Evolutionary conservation across 1,140 invertebrate genomes (phyloP).

Genomic region (Sitophilus oryzae): DNA sequence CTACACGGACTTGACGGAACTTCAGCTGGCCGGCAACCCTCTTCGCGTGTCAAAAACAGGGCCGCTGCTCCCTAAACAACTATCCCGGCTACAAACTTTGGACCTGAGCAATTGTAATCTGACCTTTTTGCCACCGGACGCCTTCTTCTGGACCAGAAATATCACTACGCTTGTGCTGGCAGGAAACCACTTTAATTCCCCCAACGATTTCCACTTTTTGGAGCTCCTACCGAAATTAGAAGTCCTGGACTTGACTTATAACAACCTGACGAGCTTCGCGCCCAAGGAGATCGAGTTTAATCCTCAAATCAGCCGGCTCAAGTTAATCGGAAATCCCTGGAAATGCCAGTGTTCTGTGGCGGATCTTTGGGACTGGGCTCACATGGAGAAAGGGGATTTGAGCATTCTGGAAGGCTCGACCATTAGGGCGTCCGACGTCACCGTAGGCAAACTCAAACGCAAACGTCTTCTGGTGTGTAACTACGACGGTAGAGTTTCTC

Average conservation of each 20-base stretch:
- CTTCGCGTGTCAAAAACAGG: constrained; percentile 52
- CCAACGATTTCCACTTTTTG: constrained; percentile 50
- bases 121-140: constrained; percentile 52
- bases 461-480: constrained; percentile 60
- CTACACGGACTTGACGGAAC: constrained; percentile 59
- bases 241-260: constrained; percentile 58
- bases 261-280: constrained; percentile 56
- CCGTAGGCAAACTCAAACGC: constrained; percentile 53
- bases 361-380: constrained; percentile 68
- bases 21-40: constrained; percentile 65
- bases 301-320: constrained; percentile 53
- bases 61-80: constrained; percentile 56
- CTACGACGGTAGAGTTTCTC: constrained; percentile 48
- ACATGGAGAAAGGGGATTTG: constrained; percentile 57
- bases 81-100: constrained; percentile 57
- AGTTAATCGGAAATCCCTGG: constrained; percentile 64
- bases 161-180: constrained; percentile 59
- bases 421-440: constrained; percentile 52
- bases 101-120: constrained; percentile 64
- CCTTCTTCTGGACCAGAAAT: constrained; percentile 57
- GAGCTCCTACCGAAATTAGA: constrained; percentile 54
- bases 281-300: constrained; percentile 49
- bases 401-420: constrained; percentile 60
- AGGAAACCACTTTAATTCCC: constrained; percentile 52
- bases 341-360: constrained; percentile 62